A percentile compares a stretch with the other conserved stretches of the same genome.
These are phyloP conservation scores for Odontocolon sp. DNA, from an alignment of 2,888 invertebrate genomes.

Conservation along the genomic window DNA sequence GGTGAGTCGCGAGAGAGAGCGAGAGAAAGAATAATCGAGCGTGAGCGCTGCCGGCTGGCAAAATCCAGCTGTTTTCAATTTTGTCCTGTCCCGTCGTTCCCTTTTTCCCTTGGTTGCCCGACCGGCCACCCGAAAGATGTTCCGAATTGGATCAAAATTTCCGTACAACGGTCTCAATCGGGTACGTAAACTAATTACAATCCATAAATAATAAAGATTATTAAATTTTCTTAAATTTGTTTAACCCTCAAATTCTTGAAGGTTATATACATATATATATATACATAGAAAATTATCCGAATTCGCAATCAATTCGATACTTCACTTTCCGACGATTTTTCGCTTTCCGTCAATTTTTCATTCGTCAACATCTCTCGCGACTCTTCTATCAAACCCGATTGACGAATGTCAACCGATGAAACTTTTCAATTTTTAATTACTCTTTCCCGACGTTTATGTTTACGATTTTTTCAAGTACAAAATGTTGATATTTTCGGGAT, in stretches of 20 bases:
- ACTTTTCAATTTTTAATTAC: too few species aligned
- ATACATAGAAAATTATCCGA: too few species aligned
- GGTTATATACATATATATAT: too few species aligned
- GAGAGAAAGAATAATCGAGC: conserved; percentile 39
- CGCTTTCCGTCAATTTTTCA: conserved; percentile 12
- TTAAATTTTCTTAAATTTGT: neutral
- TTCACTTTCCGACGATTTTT: neutral
- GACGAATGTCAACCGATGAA: neutral
- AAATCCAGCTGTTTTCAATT: conserved; percentile 73
- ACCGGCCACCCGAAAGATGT: conserved; percentile 79
- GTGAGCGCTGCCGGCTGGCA: too few species aligned
- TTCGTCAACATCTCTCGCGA: conserved; percentile 10
- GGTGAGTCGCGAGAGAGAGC: conserved; percentile 9
- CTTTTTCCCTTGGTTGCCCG: conserved; percentile 74
- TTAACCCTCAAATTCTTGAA: neutral
- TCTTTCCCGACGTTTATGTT: neutral
- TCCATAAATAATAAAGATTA: neutral
- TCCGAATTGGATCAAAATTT: conserved; percentile 80
- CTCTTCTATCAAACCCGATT: neutral
- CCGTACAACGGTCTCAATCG: conserved; percentile 78
- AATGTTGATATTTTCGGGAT: conserved; percentile 17
- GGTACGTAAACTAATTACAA: conserved; percentile 70
- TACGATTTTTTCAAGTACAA: conserved; percentile 17
- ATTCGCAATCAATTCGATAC: conserved; percentile 6
- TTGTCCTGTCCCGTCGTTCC: conserved; percentile 70